Conservation (phyloP, 2,797 vertebrate genomes). For the Alcedo quadribrachys region DNA sequence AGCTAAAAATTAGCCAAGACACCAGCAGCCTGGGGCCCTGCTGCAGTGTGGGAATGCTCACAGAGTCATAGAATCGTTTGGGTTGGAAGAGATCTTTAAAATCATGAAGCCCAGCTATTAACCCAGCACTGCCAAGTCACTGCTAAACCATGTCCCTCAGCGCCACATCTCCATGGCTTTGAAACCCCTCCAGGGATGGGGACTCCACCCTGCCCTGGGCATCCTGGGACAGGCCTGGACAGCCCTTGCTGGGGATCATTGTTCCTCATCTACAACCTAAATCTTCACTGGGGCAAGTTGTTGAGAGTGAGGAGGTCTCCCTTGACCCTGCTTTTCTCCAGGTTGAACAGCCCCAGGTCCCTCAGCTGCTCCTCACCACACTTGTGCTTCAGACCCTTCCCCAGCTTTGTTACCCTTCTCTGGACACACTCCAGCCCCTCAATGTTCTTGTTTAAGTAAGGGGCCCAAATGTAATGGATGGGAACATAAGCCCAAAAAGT, state of each 20-base stretch:
- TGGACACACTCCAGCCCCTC: neutral
- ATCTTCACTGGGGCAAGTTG: too few relatives aligned
- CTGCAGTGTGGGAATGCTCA: neutral
- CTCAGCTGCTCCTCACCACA: too few relatives aligned
- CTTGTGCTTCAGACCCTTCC: too few relatives aligned
- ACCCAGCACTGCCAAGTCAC: neutral
- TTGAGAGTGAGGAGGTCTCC: too few relatives aligned
- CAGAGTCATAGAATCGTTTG: neutral
- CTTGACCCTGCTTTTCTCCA: too few relatives aligned
- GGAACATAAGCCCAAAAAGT: rapidly evolving
- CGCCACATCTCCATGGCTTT: neutral
- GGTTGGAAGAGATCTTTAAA: neutral
- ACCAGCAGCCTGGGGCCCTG: rapidly evolving
- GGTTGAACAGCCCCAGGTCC: too few relatives aligned
- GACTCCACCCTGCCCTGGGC: too few relatives aligned
- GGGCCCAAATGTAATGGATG: neutral
- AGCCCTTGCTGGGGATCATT: neutral
- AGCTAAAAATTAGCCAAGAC: neutral
- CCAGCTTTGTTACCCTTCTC: too few relatives aligned
- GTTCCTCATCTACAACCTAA: neutral
- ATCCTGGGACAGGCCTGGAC: too few relatives aligned
- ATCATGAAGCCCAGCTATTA: neutral
- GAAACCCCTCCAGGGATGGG: neutral
- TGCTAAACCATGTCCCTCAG: neutral
- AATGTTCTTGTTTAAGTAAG: neutral